Conservation (phyloP, 2,113 vertebrate genomes). For the Hydrochoerus hydrochaeris region DNA sequence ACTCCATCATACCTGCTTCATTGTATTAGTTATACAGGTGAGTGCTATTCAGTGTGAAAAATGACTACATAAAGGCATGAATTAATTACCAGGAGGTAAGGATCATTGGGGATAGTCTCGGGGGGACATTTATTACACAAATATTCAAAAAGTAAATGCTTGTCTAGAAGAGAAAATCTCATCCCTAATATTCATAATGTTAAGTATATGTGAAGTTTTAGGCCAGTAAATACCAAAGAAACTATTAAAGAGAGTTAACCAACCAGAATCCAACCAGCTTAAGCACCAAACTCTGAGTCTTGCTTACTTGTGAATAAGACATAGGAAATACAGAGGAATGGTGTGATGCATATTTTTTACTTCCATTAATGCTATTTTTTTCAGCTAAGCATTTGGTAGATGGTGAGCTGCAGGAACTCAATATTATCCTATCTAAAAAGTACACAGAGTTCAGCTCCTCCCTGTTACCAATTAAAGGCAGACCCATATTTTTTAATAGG, state of each 20-base stretch:
- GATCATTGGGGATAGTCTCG: background rate
- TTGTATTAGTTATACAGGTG: background rate
- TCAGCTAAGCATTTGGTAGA: constrained; percentile 45
- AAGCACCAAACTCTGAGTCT: background rate
- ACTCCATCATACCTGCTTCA: background rate
- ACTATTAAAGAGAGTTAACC: background rate
- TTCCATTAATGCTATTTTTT: constrained; percentile 36
- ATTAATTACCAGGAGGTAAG: background rate
- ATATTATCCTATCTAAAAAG: constrained; percentile 40
- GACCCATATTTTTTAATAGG: constrained; percentile 22
- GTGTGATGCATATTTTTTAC: background rate
- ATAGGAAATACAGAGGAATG: background rate
- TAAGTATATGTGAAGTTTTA: background rate
- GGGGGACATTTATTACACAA: background rate
- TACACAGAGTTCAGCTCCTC: constrained; percentile 26
- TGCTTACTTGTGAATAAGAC: background rate
- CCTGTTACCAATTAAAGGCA: constrained; percentile 22
- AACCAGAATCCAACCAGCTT: background rate
- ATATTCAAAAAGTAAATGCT: background rate
- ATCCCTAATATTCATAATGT: background rate
- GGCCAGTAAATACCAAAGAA: background rate
- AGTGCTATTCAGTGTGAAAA: background rate
- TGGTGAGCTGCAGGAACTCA: constrained; percentile 33
- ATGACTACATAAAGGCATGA: background rate
- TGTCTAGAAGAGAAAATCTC: background rate